Base-by-base conservation (phyloP, 2,888 invertebrate species). In the Achlya flavicornis region DNA sequence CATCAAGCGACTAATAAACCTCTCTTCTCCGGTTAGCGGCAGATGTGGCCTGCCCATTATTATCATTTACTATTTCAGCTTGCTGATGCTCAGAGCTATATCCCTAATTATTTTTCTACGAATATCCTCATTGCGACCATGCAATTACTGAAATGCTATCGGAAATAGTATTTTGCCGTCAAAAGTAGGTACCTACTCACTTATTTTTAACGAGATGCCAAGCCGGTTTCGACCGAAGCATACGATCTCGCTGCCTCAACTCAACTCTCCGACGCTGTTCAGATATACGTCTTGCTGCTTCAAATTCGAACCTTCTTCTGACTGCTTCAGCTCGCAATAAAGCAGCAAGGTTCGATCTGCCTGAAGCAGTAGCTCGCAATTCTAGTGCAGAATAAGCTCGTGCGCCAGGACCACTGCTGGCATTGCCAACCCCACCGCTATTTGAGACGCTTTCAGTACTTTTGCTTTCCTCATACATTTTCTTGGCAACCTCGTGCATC, bases 131-230 rank as follows among this genome's bases (percentile, higher is more conserved):
- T 41, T 4, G 12, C 41, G 4, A 41, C 41, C 6, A 41, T 41
- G 38, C 38, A 38, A 38, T 10, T 38, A 38, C 38, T 38, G 38
- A 10, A 38, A 38, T 10, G 35, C 11, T 8, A 41, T 41, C 10
- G 10, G 8, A 3, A 14, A 0, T 14, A 12, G n/a, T 38, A 57
- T 63, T 58, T 59, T 62, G 12, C 48, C 12, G 43, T 26, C 16
- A 16, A 14, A 59, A 41, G 57, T 43, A 38, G 8, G 10, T 53
- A 79, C 26, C 26, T 26, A 26, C 88, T 81, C 71, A 94, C 94
- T 93, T 95, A 81, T 95, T 95, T 74, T 94, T 95, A 26, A 96
- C 89, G 43, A 95, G 92, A 83, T 95, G 95, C 96, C 96, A 96
- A n/a, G 96, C 96, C 1, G 96, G 96, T 76, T 95, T 95, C 33